phyloP scores from a whole-genome alignment of 2,888 invertebrate species.

The Stomorhina lunata region DNA sequence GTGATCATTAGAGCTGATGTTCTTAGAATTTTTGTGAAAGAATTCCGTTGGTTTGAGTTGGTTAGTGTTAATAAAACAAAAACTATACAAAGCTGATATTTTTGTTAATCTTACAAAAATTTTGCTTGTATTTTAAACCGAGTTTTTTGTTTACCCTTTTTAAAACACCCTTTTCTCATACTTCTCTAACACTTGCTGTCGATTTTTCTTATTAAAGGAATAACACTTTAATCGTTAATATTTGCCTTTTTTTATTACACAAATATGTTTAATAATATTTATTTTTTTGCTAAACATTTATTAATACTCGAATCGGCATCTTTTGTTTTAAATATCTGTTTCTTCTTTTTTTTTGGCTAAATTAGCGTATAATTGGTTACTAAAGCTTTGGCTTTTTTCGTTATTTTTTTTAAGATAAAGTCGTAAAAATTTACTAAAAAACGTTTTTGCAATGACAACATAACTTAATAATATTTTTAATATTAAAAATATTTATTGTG shows the following conservation, averaged over 20 bases:
- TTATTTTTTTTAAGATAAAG: slow-evolving; percentile 4
- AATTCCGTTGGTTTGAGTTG: too few relatives aligned
- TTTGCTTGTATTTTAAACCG: too few relatives aligned
- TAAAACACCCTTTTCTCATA: too few relatives aligned
- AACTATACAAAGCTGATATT: too few relatives aligned
- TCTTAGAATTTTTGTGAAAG: too few relatives aligned
- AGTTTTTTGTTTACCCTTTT: too few relatives aligned
- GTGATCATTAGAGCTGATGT: too few relatives aligned
- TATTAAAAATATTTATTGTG: neutral
- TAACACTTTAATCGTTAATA: slow-evolving; percentile 1
- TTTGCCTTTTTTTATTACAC: neutral
- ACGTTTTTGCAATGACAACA: slow-evolving; percentile 13
- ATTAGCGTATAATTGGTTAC: slow-evolving; percentile 62
- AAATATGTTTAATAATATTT: neutral
- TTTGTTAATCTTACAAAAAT: too few relatives aligned
- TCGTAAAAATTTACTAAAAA: slow-evolving; percentile 19
- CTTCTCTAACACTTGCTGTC: too few relatives aligned
- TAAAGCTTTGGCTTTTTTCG: slow-evolving; percentile 29
- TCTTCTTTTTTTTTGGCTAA: slow-evolving; percentile 41
- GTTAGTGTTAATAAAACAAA: too few relatives aligned
- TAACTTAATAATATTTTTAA: slow-evolving; percentile 1
- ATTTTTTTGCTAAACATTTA: slow-evolving; percentile 25
- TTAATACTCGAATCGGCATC: slow-evolving; percentile 37
- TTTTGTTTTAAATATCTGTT: slow-evolving; percentile 39
- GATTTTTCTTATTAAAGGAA: slow-evolving; percentile 6